phyloP scores from a whole-genome alignment of 64 coral and sea anemone species.

The Acropora tenuis region DNA sequence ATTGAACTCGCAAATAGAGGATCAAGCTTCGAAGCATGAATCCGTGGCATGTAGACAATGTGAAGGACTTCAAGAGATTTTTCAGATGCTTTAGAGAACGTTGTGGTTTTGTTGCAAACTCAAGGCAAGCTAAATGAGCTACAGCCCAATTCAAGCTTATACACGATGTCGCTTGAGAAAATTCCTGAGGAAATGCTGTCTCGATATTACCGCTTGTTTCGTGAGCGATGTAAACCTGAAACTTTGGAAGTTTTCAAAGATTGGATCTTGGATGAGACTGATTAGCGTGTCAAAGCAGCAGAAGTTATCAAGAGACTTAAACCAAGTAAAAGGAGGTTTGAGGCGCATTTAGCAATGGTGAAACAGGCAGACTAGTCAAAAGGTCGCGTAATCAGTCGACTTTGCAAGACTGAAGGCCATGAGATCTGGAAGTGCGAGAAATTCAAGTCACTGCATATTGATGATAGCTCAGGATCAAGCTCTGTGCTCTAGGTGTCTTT shows the following conservation, averaged over 20 bases:
- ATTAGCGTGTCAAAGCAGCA: slow-evolving; percentile 1
- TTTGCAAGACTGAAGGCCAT: slow-evolving; percentile 21
- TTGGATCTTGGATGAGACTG: neutral
- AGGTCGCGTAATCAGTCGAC: neutral
- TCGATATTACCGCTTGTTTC: neutral
- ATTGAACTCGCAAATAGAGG: neutral
- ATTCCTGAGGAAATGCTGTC: neutral
- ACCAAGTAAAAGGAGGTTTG: neutral
- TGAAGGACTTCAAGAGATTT: neutral
- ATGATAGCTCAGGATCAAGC: neutral
- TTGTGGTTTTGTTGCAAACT: neutral
- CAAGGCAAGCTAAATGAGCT: slow-evolving; percentile 5
- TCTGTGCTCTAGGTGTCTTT: slow-evolving; percentile 28
- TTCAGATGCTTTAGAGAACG: neutral
- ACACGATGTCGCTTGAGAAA: slow-evolving; percentile 1
- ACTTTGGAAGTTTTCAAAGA: neutral
- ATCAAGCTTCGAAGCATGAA: neutral
- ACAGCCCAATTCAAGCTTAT: slow-evolving; percentile 28
- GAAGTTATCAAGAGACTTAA: slow-evolving; percentile 28
- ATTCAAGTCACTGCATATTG: slow-evolving; percentile 8
- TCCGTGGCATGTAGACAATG: neutral
- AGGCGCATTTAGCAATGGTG: neutral
- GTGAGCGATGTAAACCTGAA: neutral
- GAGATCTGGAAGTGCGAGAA: slow-evolving; percentile 8
- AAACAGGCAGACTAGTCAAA: neutral